Percentiles rank a stretch among this genome's conserved stretches.
Conservation (phyloP, 1,140 invertebrate species). For the Nomia melanderi region DNA sequence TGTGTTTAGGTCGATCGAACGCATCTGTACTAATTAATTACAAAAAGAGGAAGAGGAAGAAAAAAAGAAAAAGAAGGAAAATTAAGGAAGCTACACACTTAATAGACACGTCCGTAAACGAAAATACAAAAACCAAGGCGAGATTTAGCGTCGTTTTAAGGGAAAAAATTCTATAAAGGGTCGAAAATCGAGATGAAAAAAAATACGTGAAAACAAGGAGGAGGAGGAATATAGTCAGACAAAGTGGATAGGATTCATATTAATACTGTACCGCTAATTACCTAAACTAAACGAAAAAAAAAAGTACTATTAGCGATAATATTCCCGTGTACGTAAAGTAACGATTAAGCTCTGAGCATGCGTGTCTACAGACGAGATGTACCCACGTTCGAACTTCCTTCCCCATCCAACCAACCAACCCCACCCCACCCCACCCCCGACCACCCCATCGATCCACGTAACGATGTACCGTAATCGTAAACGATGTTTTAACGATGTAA, state of each 20-base stretch:
- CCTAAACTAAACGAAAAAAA: no score
- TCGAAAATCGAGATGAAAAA: no score
- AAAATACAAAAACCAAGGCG: no score
- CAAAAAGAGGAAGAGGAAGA: background rate
- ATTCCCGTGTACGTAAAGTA: constrained; percentile 72
- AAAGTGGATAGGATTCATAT: constrained; percentile 62
- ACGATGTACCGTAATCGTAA: constrained; percentile 73
- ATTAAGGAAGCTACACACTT: background rate
- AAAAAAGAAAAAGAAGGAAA: background rate
- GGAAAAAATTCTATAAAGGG: background rate
- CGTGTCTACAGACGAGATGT: constrained; percentile 70
- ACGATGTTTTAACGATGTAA: constrained; percentile 71
- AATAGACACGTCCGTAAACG: constrained; percentile 75
- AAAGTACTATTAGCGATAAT: constrained; percentile 74
- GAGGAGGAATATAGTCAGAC: constrained; percentile 12
- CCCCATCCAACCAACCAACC: background rate
- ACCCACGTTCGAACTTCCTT: constrained; percentile 72
- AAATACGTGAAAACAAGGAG: constrained; percentile 22
- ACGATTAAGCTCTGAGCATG: constrained; percentile 73
- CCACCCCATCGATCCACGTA: constrained; percentile 53
- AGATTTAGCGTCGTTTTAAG: constrained; percentile 26
- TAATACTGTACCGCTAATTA: constrained; percentile 75
- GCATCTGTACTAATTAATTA: constrained; percentile 59
- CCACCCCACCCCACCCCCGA: background rate
- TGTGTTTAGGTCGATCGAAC: constrained; percentile 55